A percentile compares a stretch with the other conserved stretches of the same genome.
These are phyloP conservation scores for Nebria ingens DNA, from an alignment of 1,140 invertebrate species.

Conservation along the genomic window DNA sequence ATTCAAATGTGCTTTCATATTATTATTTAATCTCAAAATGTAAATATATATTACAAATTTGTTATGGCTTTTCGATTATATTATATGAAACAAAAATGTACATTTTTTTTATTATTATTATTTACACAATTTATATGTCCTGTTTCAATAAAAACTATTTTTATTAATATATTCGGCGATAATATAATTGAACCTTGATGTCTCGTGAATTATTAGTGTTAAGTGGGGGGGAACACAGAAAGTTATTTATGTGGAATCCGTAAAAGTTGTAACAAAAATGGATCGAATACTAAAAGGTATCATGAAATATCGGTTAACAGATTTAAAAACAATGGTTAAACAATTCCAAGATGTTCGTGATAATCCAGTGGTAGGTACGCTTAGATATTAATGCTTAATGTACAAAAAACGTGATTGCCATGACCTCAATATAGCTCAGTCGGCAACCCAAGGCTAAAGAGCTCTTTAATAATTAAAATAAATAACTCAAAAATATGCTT, in stretches of 20 bases:
- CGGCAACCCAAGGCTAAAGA: too few relatives aligned
- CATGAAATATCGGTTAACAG: conserved; percentile 73
- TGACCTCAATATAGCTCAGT: too few relatives aligned
- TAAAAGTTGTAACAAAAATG: conserved; percentile 39
- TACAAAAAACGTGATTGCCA: too few relatives aligned
- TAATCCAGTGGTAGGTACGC: conserved; percentile 73
- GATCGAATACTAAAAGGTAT: conserved; percentile 79
- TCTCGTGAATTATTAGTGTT: not conserved
- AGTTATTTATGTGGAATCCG: not conserved
- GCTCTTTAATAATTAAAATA: not conserved
- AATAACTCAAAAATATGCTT: not conserved
- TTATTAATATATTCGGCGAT: not conserved
- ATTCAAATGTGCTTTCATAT: too few relatives aligned
- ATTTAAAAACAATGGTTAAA: conserved; percentile 75
- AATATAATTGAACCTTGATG: not conserved
- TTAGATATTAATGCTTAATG: too few relatives aligned
- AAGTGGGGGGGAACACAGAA: conserved; percentile 4
- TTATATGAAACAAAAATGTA: conserved; percentile 4
- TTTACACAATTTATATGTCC: not conserved
- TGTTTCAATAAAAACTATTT: not conserved
- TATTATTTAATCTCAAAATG: too few relatives aligned
- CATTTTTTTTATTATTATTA: not conserved
- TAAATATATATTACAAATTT: not conserved
- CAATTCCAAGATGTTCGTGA: conserved; percentile 80
- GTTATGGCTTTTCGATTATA: not conserved